Evolutionary conservation across 2,888 invertebrate species (phyloP), one percentile per base, ranked within the genome.

Genomic region (Sphaerophoria taeniata): DNA sequence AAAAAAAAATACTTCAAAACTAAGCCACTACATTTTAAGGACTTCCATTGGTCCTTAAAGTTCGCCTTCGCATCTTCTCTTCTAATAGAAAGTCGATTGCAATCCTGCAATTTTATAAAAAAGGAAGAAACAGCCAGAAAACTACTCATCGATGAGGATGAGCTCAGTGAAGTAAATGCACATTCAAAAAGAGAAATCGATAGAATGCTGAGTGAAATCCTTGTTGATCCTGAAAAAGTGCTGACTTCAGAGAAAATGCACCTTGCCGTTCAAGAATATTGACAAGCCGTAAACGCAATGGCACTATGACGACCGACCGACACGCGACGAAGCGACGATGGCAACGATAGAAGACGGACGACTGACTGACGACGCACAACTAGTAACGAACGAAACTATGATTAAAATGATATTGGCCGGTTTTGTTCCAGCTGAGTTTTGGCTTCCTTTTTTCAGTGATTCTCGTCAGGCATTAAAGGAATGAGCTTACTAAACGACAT

Each of bases 401-500:
- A 36, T 51, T 51, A 69, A 45, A 43, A 24, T 9, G 51, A 24
- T 58, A 65, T 65, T 65, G 49, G 65, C 49, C 36, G n/a, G 55
- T 12, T 77, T 24, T 61, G 43, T 24, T 39, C 11, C 16, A 39
- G 58, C 39, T 16, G 16, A 39, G 36, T 58, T 56, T 14, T 14
- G 9, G 33, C 4, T 16, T 34, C 36, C 5, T 39, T 36, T 11
- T 33, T 33, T 72, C 11, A 55, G 56, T 58, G n/a, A n/a, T 24
- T 24, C 16, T 53, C 67, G 49, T 47, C 67, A 55, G 47, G 33
- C 65, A 33, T 36, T 47, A 24, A 72, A 67, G 60, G 36, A 53
- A 81, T 76, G 81, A 76, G 81, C 76, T 82, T 76, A 76, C 43
- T 72, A 60, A 72, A 72, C 53, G 81, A 71, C 67, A 76, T 72